Evolutionary conservation across 1,140 invertebrate species (phyloP), one percentile per base, ranked within the genome.

Genomic region (Tetranychus cinnabarinus): DNA sequence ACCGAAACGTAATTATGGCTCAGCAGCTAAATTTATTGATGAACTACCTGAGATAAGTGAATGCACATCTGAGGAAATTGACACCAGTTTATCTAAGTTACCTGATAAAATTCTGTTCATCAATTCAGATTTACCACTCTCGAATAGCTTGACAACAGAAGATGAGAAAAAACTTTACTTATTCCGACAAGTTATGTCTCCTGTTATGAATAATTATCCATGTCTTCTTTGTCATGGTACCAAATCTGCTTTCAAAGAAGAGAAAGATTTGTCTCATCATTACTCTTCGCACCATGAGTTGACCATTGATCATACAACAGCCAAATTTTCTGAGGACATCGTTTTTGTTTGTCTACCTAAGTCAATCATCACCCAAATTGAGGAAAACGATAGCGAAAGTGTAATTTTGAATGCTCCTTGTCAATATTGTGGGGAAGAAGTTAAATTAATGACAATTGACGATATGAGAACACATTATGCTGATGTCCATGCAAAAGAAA

Each of bases 331-430:
- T 59, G 68, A 69, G 47, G 66, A 67, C 46, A 67, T 67, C 31
- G 68, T 69, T 4, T 68, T 68, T 62, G 65, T 69, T 15, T 69
- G 68, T 61, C 61, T 69, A 15, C 68, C 68, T 13, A 64, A 64
- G 45, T 36, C 61, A 36, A 58, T 61, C 8, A 35, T 64, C 3
- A n/a, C 10, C 47, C 60, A 50, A 54, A 61, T 59, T 61, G 39
- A 67, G 48, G 63, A 64, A 2, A 62, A 60, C 42, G 64, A 66
- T 61, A 61, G 60, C 35, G 15, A 13, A n/a, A 63, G 63, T 4
- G 39, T 64, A n/a, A 59, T 61, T 58, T 46, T 69, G 23, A 68
- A 69, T 57, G 66, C 67, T 23, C 62, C 62, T 12, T 69, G 68
- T 62, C 65, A 68, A 23, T 69, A 69, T 54, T 69, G 68, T 64